phyloP scores from a whole-genome alignment of 30 jellyfish, hydroid and myxozoan genomes.

The Aurelia aurita complex sp. Pacific region DNA sequence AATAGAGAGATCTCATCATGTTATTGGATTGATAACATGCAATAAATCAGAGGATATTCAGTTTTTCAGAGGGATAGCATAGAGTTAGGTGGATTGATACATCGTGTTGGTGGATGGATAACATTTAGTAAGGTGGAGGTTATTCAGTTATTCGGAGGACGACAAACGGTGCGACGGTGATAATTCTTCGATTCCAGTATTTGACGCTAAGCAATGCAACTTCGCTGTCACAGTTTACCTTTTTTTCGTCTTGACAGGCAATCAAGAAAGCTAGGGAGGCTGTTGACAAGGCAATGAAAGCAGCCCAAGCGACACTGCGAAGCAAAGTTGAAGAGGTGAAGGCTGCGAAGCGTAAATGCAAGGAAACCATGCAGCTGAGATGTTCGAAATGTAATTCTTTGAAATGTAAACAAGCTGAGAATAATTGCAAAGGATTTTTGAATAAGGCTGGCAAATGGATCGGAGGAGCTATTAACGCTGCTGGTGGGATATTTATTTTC shows the following conservation, averaged over 20 bases:
- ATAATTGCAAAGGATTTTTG: conserved; percentile 97
- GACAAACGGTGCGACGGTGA: too few species aligned
- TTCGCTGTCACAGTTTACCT: too few species aligned
- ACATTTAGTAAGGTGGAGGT: too few species aligned
- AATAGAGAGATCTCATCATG: too few species aligned
- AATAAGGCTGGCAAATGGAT: conserved; percentile 99
- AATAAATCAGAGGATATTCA: too few species aligned
- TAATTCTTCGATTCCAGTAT: too few species aligned
- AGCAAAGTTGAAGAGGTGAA: conserved; percentile 92
- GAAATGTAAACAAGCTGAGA: conserved; percentile 95
- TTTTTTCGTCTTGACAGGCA: conserved; percentile 57
- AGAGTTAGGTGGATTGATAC: too few species aligned
- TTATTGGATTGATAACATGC: too few species aligned
- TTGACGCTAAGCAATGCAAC: too few species aligned
- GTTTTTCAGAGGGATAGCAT: too few species aligned
- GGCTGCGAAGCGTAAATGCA: conserved; percentile 90
- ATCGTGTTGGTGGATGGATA: too few species aligned
- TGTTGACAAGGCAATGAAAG: conserved; percentile 92
- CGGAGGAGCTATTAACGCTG: conserved; percentile 95
- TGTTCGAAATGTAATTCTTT: conserved; percentile 85
- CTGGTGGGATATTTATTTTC: conserved; percentile 54
- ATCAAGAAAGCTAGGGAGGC: conserved; percentile 90
- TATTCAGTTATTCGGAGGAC: too few species aligned
- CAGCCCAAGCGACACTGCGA: conserved; percentile 91
- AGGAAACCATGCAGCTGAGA: conserved; percentile 80